These are phyloP conservation scores for Equus przewalskii DNA, from an alignment of 2,113 vertebrate genomes.

Conservation along the genomic window DNA sequence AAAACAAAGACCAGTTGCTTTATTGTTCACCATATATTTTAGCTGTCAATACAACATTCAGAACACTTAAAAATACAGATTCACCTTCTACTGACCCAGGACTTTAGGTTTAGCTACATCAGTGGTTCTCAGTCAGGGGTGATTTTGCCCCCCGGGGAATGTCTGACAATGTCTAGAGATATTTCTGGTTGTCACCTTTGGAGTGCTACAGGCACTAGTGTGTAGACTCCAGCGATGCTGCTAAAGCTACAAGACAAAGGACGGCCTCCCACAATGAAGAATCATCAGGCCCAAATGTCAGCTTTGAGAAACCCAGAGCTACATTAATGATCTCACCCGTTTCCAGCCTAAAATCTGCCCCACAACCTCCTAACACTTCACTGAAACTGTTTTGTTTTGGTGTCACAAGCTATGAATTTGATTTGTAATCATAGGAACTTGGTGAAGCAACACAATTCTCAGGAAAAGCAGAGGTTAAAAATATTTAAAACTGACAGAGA, in stretches of 20 bases:
- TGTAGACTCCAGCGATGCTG: background rate
- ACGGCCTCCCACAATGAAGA: background rate
- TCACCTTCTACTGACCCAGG: background rate
- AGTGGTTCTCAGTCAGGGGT: background rate
- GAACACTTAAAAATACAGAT: constrained; percentile 12
- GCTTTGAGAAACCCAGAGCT: background rate
- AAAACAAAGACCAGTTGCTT: background rate
- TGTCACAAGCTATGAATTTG: constrained; percentile 4
- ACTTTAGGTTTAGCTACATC: background rate
- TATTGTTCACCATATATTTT: background rate
- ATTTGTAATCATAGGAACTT: constrained; percentile 41
- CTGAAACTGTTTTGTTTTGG: background rate
- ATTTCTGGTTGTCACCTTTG: background rate
- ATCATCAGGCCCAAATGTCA: background rate
- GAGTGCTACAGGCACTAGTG: background rate
- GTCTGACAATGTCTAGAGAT: background rate
- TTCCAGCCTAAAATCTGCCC: constrained; percentile 28
- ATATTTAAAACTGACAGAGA: constrained; percentile 12
- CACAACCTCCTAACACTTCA: background rate
- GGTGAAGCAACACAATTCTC: constrained; percentile 32
- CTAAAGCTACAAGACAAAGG: background rate
- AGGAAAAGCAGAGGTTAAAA: constrained; percentile 44
- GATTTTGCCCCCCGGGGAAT: background rate
- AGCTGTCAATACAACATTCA: background rate
- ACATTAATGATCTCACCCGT: background rate